These are phyloP conservation scores for Parasteatoda tepidariorum DNA, from an alignment of 1,140 invertebrate genomes.

Conservation along the genomic window DNA sequence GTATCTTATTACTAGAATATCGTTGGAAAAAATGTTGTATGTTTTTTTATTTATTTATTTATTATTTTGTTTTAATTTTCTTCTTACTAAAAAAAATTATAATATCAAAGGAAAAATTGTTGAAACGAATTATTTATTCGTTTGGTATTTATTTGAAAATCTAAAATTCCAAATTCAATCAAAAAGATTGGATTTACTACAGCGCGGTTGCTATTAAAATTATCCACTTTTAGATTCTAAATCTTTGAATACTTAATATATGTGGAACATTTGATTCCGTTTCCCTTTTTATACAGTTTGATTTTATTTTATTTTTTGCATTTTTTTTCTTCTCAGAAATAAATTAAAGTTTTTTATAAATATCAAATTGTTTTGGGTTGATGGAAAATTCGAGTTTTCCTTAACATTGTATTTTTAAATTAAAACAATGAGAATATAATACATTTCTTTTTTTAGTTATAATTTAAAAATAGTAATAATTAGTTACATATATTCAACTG, in stretches of 20 bases:
- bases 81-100: neutral
- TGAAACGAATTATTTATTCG: conserved; percentile 36
- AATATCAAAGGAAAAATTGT: conserved; percentile 33
- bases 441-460: too few species aligned
- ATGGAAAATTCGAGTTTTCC: too few species aligned
- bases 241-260: conserved; percentile 29
- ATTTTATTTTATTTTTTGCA: neutral
- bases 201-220: conserved; percentile 26
- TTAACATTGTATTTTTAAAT: too few species aligned
- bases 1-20: conserved; percentile 35
- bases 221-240: neutral
- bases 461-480: too few species aligned
- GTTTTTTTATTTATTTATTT: too few species aligned
- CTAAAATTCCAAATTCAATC: conserved; percentile 49
- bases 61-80: too few species aligned
- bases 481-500: too few species aligned
- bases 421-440: too few species aligned
- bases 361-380: too few species aligned
- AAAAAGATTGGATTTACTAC: neutral
- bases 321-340: neutral
- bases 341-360: too few species aligned
- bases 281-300: neutral
- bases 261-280: neutral
- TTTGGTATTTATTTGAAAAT: conserved; percentile 37
- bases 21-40: neutral